A percentile compares a stretch with the other conserved stretches of the same genome.
Evolutionary conservation across 2,113 vertebrate genomes (phyloP).

Genomic region (Mormyrus lacerda): DNA sequence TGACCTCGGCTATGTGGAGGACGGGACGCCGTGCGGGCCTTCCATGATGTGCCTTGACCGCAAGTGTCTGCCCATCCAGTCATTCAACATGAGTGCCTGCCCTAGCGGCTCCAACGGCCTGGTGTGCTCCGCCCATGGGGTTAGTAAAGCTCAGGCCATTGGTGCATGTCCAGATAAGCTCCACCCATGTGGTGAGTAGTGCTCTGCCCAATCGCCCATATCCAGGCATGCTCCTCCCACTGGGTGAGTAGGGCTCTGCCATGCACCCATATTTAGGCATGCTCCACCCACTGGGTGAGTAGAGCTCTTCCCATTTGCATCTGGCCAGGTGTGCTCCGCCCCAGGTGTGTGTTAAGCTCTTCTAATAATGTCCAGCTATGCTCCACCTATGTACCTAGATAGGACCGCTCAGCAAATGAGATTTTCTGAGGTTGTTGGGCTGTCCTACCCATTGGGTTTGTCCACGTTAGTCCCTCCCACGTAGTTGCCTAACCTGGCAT

Average conservation of each 20-base stretch:
- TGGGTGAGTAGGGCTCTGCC: neutral
- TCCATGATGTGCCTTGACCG: constrained; percentile 98
- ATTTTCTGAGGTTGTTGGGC: neutral
- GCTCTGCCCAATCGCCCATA: neutral
- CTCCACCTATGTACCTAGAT: neutral
- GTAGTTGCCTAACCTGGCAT: neutral
- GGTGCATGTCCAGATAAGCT: neutral
- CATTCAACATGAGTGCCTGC: constrained; percentile 91
- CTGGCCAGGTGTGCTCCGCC: neutral
- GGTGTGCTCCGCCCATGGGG: constrained; percentile 93
- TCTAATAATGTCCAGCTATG: neutral
- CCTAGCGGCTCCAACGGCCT: constrained; percentile 79
- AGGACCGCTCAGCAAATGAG: neutral
- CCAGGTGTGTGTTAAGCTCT: neutral
- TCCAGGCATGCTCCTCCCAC: neutral
- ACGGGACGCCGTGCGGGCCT: constrained; percentile 93
- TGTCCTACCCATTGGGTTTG: neutral
- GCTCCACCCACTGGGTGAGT: constrained; percentile 9
- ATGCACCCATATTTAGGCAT: neutral
- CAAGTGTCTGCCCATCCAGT: constrained; percentile 94
- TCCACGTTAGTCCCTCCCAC: neutral
- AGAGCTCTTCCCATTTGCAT: neutral
- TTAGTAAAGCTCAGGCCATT: constrained; percentile 57
- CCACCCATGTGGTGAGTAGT: neutral
- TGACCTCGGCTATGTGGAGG: constrained; percentile 94